Conservation (phyloP, 2,888 invertebrate genomes). For the Thymelicus sylvestris region DNA sequence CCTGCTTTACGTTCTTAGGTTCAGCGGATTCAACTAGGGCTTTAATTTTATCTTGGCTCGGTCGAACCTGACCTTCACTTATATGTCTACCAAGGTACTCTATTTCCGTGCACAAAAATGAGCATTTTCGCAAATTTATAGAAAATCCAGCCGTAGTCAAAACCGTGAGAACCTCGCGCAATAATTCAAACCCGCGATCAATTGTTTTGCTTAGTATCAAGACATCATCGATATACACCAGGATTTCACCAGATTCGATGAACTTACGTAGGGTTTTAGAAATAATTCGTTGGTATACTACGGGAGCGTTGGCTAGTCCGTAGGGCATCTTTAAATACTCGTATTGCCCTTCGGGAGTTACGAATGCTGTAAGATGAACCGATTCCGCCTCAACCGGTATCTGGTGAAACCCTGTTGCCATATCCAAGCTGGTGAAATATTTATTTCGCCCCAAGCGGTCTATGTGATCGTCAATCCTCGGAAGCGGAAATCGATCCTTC, state of each 20-base stretch:
- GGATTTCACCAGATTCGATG: no score
- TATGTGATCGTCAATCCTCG: not conserved
- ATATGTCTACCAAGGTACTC: constrained; percentile 43
- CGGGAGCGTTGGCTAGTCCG: no score
- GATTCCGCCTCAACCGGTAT: not conserved
- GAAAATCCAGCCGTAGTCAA: constrained; percentile 24
- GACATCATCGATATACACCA: not conserved
- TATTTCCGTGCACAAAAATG: constrained; percentile 35
- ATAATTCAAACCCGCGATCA: constrained; percentile 3
- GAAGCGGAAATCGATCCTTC: constrained; percentile 6
- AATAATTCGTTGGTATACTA: no score
- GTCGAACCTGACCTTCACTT: constrained; percentile 19
- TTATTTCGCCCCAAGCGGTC: not conserved
- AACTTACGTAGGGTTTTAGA: no score
- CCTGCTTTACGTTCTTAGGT: constrained; percentile 23
- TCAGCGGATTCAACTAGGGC: constrained; percentile 12
- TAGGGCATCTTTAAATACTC: not conserved
- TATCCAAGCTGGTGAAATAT: not conserved
- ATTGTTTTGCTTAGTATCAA: constrained; percentile 8
- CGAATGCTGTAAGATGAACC: not conserved
- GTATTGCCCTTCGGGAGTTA: not conserved
- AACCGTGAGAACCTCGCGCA: not conserved
- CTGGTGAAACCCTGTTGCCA: not conserved
- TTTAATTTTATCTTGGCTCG: constrained; percentile 14
- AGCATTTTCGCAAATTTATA: constrained; percentile 38